Conservation (phyloP, 2,113 vertebrate genomes). For the Tenrec ecaudatus region DNA sequence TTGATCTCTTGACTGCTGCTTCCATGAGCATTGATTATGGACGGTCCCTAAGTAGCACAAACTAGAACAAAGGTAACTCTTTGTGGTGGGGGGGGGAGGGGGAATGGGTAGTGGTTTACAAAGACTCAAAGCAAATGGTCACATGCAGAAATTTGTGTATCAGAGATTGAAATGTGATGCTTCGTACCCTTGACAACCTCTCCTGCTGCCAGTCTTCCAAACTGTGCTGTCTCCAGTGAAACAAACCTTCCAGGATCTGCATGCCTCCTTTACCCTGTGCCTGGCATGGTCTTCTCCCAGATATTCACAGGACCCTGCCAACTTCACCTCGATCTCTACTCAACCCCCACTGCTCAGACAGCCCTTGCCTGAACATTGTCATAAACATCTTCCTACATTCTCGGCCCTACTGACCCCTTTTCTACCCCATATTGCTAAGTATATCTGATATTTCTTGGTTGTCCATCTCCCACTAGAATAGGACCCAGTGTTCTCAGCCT, state of each 20-base stretch:
- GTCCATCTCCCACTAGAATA: neutral
- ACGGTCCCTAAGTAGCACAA: no score
- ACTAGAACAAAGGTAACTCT: neutral
- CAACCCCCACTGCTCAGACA: neutral
- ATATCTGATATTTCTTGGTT: no score
- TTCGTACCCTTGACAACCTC: neutral
- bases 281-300: neutral
- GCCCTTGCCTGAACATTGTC: neutral
- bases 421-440: neutral
- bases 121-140: neutral
- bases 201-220: neutral
- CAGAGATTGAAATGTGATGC: accelerated
- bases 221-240: accelerated
- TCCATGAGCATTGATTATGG: no score
- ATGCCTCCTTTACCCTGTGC: no score
- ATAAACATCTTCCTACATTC: accelerated
- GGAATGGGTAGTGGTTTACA: neutral
- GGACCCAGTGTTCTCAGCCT: neutral
- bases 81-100: no score
- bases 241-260: neutral
- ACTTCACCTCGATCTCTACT: neutral
- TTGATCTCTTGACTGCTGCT: no score
- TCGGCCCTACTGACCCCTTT: neutral
- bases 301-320: neutral
- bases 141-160: neutral